Conservation (phyloP, 2,797 vertebrate species). For the Hafferia zeledoni region DNA sequence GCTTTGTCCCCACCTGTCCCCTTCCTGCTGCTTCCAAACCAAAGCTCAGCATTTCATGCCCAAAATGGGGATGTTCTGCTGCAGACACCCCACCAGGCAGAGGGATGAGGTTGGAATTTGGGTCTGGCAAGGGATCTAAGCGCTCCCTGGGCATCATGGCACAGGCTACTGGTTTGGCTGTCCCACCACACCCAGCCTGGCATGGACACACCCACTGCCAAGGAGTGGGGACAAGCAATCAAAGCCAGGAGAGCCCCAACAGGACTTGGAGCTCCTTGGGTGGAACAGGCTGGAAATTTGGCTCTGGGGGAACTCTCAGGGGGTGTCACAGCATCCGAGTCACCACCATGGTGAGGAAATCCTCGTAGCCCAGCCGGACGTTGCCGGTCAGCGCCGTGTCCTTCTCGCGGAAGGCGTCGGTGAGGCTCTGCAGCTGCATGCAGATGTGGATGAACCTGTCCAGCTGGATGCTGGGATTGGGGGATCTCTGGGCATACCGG, state of each 20-base stretch:
- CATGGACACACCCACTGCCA: not conserved
- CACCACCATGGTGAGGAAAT: slow-evolving; percentile 88
- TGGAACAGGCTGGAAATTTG: not conserved
- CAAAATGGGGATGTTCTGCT: accelerated
- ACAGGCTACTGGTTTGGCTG: not conserved
- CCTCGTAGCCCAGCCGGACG: slow-evolving; percentile 89
- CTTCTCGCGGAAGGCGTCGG: slow-evolving; percentile 90
- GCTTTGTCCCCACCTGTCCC: accelerated
- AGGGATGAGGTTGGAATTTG: not conserved
- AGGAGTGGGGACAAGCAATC: accelerated
- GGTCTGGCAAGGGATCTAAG: not conserved
- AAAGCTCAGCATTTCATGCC: not conserved
- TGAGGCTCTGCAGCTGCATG: slow-evolving; percentile 92
- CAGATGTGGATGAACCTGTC: slow-evolving; percentile 96
- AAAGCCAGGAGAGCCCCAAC: not conserved
- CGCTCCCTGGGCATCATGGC: not conserved
- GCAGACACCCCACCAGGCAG: not conserved
- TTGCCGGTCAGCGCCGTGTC: slow-evolving; percentile 85
- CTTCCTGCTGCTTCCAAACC: not conserved
- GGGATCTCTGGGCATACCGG: slow-evolving; percentile 67
- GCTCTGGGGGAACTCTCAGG: accelerated
- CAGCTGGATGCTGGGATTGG: slow-evolving; percentile 83
- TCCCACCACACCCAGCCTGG: not conserved
- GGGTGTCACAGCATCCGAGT: slow-evolving; percentile 85
- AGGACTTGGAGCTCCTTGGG: accelerated